Percentiles rank a stretch among this genome's conserved stretches.
Conservation (phyloP, 2,888 invertebrate species). For the Schizaphis graminum region DNA sequence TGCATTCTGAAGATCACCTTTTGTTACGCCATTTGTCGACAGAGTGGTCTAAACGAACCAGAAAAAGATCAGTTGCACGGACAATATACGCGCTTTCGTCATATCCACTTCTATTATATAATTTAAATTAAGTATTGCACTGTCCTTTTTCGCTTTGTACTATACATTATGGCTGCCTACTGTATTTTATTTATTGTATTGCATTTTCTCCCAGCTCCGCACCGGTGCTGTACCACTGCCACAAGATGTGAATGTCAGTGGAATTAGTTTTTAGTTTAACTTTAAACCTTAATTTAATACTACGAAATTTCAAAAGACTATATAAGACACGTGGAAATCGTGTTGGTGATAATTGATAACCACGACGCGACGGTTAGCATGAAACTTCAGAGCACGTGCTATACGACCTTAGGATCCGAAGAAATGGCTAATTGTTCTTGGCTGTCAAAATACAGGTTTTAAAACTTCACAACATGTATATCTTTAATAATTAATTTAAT, state of each 20-base stretch:
- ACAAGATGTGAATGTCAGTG: not conserved
- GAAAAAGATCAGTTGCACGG: not conserved
- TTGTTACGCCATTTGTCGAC: not conserved
- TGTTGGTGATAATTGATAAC: not conserved
- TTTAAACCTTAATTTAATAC: not conserved
- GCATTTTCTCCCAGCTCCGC: not conserved
- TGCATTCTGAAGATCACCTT: not conserved
- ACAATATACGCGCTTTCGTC: not conserved
- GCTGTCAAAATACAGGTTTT: not conserved
- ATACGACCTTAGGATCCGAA: not conserved
- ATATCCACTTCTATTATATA: not conserved
- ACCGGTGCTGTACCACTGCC: too few relatives aligned
- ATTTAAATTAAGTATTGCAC: not conserved
- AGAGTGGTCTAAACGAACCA: not conserved
- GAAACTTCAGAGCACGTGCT: not conserved
- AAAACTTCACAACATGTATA: not conserved
- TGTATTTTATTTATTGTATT: not conserved
- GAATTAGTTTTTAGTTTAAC: not conserved
- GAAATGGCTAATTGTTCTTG: conserved; percentile 5
- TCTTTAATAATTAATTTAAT: not conserved
- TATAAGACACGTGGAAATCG: not conserved
- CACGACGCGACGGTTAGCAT: not conserved
- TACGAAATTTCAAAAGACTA: not conserved
- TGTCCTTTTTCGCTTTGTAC: not conserved
- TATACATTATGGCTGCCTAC: not conserved